These are phyloP conservation scores for Crypturellus undulatus DNA, from an alignment of 2,113 vertebrate species.

Conservation along the genomic window DNA sequence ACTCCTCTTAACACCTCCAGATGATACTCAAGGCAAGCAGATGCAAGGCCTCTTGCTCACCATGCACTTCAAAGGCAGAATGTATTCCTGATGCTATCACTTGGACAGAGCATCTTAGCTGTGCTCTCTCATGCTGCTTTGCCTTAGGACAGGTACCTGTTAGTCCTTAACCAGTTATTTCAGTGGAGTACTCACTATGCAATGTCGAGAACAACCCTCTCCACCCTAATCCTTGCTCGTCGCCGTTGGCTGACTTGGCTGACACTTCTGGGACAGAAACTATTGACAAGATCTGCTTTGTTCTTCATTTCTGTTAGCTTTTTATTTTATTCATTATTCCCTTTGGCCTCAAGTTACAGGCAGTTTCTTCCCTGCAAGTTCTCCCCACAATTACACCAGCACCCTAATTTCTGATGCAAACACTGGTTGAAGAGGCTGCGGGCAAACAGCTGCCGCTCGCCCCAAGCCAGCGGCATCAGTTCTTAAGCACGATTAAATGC, in stretches of 20 bases:
- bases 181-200: fast-evolving
- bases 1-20: not conserved
- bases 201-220: not conserved
- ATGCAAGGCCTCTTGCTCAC: not conserved
- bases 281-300: not conserved
- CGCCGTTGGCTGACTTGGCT: not conserved
- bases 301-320: not conserved
- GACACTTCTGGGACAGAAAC: not conserved
- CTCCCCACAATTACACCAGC: not conserved
- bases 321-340: not conserved
- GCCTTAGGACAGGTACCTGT: not conserved
- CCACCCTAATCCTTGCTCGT: fast-evolving
- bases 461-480: not conserved
- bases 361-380: not conserved
- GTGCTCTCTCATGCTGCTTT: not conserved
- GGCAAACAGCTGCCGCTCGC: not conserved
- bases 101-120: fast-evolving
- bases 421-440: not conserved
- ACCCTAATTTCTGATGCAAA: fast-evolving
- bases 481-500: not conserved
- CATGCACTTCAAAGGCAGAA: not conserved
- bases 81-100: not conserved
- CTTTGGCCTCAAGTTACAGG: not conserved
- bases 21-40: not conserved
- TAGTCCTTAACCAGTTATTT: not conserved